Evolutionary conservation across 2,888 invertebrate genomes (phyloP), one percentile per base, ranked within the genome.

Genomic region (Nomada ferruginata): DNA sequence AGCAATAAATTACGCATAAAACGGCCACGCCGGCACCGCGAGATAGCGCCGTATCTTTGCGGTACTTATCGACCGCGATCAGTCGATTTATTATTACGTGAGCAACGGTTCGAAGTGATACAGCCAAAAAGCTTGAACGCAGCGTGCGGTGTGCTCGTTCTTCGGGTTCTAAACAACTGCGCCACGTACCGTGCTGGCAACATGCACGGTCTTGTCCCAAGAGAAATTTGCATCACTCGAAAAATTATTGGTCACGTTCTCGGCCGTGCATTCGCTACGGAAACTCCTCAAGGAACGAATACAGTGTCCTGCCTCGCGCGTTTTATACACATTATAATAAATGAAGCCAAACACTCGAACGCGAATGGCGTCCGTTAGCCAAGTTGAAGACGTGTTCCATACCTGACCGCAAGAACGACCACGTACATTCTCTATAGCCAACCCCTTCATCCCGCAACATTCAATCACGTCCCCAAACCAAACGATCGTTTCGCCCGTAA

Each of bases 61-160:
- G 89, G 85, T 88, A 90, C 91, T 91, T 92, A 92, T 92, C 92
- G 91, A 92, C 90, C 89, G 87, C 92, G 91, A 92, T 92, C 91
- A 86, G 76, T 86, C 88, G 89, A 92, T 92, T 92, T 92, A 92
- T 92, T 91, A 88, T 88, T 88, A 87, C 88, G 87, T 78, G 88
- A 83, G 81, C 82, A 70, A 74, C 81, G 80, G 81, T 71, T 65
- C 66, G 61, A 65, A 72, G 79, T 78, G 72, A 84, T 80, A 84
- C 36, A 66, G 68, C 63, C 86, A 86, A 90, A 91, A 89, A 90
- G 88, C 87, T 77, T 69, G 82, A 84, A 81, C 79, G 69, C 66
- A 71, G 78, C 79, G 76, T 61, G 68, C 84, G 85, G 85, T 86
- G 76, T 85, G 82, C 85, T 82, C 77, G 82, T 74, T 85, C 82